These are phyloP conservation scores for Aphidius colemani DNA, from an alignment of 2,888 invertebrate species.

Conservation along the genomic window DNA sequence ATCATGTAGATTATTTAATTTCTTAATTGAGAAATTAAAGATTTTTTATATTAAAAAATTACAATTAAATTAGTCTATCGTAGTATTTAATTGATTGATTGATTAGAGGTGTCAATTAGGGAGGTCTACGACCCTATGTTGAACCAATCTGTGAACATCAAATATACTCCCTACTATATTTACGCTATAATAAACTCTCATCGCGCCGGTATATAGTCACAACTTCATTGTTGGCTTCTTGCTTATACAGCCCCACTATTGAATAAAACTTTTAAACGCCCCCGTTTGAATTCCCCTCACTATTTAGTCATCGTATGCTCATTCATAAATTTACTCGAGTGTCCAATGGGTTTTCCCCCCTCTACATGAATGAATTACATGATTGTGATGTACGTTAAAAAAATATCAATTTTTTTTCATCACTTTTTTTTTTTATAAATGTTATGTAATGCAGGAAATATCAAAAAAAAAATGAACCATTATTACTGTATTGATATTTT, in stretches of 20 bases:
- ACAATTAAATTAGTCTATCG: constrained; percentile 28
- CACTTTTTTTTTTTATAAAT: constrained; percentile 19
- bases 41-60: no score
- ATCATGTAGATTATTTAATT: no score
- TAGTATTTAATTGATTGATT: constrained; percentile 47
- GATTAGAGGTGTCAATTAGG: constrained; percentile 38
- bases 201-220: constrained; percentile 22
- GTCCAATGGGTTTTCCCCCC: constrained; percentile 27
- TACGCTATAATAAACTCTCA: background rate
- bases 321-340: constrained; percentile 54
- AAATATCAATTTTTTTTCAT: background rate
- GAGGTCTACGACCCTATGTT: constrained; percentile 38
- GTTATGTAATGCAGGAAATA: background rate
- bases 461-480: no score
- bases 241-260: constrained; percentile 16
- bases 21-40: constrained; percentile 12
- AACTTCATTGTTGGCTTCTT: no score
- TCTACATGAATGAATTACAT: background rate
- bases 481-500: no score
- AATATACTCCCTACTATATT: no score
- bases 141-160: background rate
- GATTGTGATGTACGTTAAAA: no score
- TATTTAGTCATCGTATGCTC: constrained; percentile 41
- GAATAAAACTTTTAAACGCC: constrained; percentile 2
- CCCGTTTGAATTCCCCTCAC: constrained; percentile 14